Evolutionary conservation across 1,140 invertebrate genomes (phyloP), one percentile per base, ranked within the genome.

Genomic region (Anthonomus grandis): DNA sequence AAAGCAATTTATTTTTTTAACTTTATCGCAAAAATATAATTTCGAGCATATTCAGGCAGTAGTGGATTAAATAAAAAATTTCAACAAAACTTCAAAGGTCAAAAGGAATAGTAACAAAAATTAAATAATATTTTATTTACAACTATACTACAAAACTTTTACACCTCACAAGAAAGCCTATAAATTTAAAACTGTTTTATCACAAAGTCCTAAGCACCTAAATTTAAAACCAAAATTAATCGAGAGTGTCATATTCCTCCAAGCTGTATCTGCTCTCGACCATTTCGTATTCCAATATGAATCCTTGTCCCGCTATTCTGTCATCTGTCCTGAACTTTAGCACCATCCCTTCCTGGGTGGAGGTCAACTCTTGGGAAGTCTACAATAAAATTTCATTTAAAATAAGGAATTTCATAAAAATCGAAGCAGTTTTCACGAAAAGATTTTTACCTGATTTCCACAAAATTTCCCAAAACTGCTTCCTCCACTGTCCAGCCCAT

Each of bases 381-480:
- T 61, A 17, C 17, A 57, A 51, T 27, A 23, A 21, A 53, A 47
- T 15, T n/a, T n/a, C 3, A 17, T 21, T 13, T 13, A 34, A 9
- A 36, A 47, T 48, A n/a, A n/a, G n/a, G 12, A 44, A 24, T 46
- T 19, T 19, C 13, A 15, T 36, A 19, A 25, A 50, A 50, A 50
- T 23, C 27, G 18, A 50, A 22, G n/a, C 9, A 19, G 8, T 27
- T 10, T 42, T 2, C 8, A 21, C 10, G 13, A 4, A 24, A 24
- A 39, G 41, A 5, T 10, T 39, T 46, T 53, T 54, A 67, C 65
- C 27, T 53, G 51, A 4, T 56, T 57, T 38, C 93, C 93, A 73
- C 94, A 97, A 69, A 89, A 93, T 68, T 84, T 85, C 19, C 91
- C 93, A 63, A 91, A 87, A 55, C 84, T 83, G 1, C 81, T 80